Conservation (phyloP, 2,888 invertebrate genomes). For the Callyntrura guangdongensis region DNA sequence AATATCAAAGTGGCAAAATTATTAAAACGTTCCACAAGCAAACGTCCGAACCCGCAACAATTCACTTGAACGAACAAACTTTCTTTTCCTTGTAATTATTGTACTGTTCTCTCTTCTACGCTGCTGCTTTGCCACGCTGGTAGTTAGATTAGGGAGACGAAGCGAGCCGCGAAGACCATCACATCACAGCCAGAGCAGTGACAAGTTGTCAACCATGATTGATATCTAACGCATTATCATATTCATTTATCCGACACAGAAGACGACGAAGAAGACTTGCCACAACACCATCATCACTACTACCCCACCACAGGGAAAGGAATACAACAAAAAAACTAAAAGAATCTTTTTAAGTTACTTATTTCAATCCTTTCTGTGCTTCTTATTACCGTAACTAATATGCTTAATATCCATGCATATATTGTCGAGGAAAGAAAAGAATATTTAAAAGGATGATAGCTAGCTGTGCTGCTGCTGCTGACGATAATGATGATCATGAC, state of each 20-base stretch:
- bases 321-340: conserved; percentile 29
- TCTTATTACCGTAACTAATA: conserved; percentile 78
- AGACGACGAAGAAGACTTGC: conserved; percentile 47
- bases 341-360: conserved; percentile 45
- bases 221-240: conserved; percentile 84
- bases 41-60: too few species aligned
- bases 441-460: conserved; percentile 18
- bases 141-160: neutral
- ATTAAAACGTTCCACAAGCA: too few species aligned
- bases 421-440: conserved; percentile 61
- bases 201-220: conserved; percentile 84
- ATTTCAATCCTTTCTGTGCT: conserved; percentile 54
- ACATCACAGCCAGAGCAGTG: conserved; percentile 81
- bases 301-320: conserved; percentile 53
- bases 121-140: neutral
- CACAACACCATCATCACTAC: conserved; percentile 16
- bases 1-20: too few species aligned
- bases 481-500: conserved; percentile 21
- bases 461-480: neutral
- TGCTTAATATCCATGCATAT: conserved; percentile 75
- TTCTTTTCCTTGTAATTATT: too few species aligned
- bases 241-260: conserved; percentile 80
- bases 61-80: too few species aligned
- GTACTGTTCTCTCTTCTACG: too few species aligned
- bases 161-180: conserved; percentile 52